Conservation (phyloP, 1,140 invertebrate genomes). For the Protaetia brevitarsis region DNA sequence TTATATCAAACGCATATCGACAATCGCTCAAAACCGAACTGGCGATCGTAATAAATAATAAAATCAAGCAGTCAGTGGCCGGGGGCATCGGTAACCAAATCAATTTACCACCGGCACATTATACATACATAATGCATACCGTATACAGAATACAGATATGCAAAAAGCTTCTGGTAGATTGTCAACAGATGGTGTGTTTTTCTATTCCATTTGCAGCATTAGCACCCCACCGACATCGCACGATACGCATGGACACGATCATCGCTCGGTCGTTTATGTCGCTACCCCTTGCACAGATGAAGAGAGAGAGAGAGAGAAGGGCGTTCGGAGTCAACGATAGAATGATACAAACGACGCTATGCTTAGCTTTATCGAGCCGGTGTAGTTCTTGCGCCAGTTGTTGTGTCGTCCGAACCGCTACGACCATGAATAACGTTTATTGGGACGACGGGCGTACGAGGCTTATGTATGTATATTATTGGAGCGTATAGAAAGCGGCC, state of each 20-base stretch:
- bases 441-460: not conserved
- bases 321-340: not conserved
- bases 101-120: too few relatives aligned
- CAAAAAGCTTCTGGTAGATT: slow-evolving; percentile 44
- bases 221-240: slow-evolving; percentile 33
- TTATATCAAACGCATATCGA: too few relatives aligned
- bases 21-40: too few relatives aligned
- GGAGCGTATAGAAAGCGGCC: not conserved
- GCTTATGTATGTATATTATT: not conserved
- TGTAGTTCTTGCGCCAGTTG: not conserved
- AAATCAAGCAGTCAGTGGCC: too few relatives aligned
- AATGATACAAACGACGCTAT: not conserved
- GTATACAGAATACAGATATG: too few relatives aligned
- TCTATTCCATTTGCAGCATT: slow-evolving; percentile 49
- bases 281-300: not conserved
- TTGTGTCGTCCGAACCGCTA: not conserved
- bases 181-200: slow-evolving; percentile 50
- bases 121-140: too few relatives aligned
- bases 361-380: not conserved
- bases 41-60: too few relatives aligned
- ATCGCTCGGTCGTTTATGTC: not conserved
- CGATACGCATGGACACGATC: not conserved
- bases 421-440: slow-evolving; percentile 6
- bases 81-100: too few relatives aligned
- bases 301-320: not conserved